Conservation (phyloP, 2,888 invertebrate genomes). For the Lithophane semibrunnea region DNA sequence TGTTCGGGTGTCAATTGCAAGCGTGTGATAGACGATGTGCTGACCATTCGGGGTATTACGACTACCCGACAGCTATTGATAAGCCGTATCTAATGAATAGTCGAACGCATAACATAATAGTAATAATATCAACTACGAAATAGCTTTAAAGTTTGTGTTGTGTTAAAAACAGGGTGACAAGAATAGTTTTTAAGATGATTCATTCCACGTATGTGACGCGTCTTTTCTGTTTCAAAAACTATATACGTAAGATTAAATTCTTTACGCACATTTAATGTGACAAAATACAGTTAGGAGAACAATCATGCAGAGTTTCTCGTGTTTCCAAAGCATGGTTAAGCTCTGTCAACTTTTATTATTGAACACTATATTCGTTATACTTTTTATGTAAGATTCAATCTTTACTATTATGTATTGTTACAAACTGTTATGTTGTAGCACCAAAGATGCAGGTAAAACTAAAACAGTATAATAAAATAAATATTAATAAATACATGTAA, state of each 20-base stretch:
- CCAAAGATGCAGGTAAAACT: slow-evolving; percentile 51
- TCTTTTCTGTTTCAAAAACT: slow-evolving; percentile 19
- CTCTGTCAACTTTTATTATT: slow-evolving; percentile 13
- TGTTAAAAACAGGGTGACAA: slow-evolving; percentile 57
- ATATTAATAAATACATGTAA: slow-evolving; percentile 20
- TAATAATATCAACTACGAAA: not conserved
- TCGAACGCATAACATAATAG: not conserved
- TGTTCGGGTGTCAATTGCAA: not conserved
- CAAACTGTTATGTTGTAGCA: slow-evolving; percentile 13
- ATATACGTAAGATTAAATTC: slow-evolving; percentile 22
- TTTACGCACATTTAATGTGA: slow-evolving; percentile 54
- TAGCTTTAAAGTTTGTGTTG: slow-evolving; percentile 40
- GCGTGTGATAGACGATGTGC: not conserved
- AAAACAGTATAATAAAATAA: slow-evolving; percentile 26
- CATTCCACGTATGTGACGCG: slow-evolving; percentile 57
- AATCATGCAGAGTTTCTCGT: not conserved
- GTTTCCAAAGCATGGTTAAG: slow-evolving; percentile 13
- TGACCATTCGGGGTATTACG: not conserved
- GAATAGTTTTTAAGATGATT: slow-evolving; percentile 44
- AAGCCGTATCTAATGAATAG: not conserved
- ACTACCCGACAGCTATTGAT: slow-evolving; percentile 1
- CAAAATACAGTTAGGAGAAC: slow-evolving; percentile 11
- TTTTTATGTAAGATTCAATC: not conserved
- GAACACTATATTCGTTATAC: not conserved
- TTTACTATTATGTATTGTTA: slow-evolving; percentile 1